Evolutionary conservation across 2,113 vertebrate species (phyloP).

Genomic region (Alethe castanea): DNA sequence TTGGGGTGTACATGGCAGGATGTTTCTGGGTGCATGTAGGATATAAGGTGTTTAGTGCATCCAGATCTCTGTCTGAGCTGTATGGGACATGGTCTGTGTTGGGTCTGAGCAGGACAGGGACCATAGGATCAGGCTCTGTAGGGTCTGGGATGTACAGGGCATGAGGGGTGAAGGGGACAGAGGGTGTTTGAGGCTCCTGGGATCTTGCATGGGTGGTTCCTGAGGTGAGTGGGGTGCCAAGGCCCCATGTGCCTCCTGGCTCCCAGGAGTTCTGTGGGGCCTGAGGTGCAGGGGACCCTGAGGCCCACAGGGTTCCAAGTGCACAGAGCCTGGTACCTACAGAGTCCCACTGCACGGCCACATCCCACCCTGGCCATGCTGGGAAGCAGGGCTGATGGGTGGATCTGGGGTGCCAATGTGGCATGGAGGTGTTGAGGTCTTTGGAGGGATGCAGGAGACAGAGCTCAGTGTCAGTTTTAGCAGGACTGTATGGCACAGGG

Average conservation of each 20-base stretch:
- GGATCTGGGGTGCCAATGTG: accelerated
- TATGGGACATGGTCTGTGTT: accelerated
- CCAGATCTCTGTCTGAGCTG: neutral
- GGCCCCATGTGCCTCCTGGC: neutral
- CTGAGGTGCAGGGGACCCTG: neutral
- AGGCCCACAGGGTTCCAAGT: accelerated
- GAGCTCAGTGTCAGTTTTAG: neutral
- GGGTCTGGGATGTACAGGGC: no score
- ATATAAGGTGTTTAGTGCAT: neutral
- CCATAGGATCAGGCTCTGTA: neutral
- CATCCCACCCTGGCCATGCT: neutral
- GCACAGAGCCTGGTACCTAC: neutral
- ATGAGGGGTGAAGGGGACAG: neutral
- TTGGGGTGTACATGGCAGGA: neutral
- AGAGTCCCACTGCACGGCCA: neutral
- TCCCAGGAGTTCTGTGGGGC: neutral
- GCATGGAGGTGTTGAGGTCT: neutral
- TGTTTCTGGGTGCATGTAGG: neutral
- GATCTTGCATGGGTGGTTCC: neutral
- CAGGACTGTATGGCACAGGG: accelerated
- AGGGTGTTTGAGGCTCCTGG: neutral
- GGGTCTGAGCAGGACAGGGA: neutral
- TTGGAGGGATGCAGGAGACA: neutral
- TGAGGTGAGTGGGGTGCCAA: neutral
- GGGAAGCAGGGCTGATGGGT: neutral